These are phyloP conservation scores for Anisognathus igniventris DNA, from an alignment of 2,797 vertebrate genomes.

Conservation along the genomic window DNA sequence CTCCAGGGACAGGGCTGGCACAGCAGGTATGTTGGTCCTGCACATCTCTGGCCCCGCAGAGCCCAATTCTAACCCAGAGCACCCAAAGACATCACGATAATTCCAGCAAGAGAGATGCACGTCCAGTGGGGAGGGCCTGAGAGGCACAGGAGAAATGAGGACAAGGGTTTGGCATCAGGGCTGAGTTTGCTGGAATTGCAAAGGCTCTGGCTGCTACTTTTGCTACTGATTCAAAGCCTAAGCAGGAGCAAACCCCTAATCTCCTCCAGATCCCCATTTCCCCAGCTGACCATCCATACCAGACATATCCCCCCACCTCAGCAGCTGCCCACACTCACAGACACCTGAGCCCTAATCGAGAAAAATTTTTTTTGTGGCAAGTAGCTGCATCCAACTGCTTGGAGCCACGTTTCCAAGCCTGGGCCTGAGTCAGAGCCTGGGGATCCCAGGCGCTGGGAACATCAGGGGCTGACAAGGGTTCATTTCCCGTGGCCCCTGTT, in stretches of 20 bases:
- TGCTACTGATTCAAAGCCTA: neutral
- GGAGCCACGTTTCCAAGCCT: neutral
- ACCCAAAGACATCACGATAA: neutral
- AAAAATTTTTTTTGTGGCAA: neutral
- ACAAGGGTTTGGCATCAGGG: neutral
- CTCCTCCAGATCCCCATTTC: neutral
- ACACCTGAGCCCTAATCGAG: neutral
- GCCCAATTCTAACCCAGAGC: neutral
- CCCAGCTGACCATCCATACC: neutral
- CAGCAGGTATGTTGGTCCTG: neutral
- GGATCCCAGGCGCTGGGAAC: neutral
- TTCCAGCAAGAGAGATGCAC: neutral
- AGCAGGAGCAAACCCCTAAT: neutral
- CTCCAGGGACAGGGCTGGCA: neutral
- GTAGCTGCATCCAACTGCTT: neutral
- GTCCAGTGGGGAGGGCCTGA: fast-evolving
- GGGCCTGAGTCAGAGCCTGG: neutral
- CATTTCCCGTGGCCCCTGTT: constrained; percentile 52
- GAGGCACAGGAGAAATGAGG: fast-evolving
- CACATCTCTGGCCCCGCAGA: neutral
- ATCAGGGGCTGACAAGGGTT: constrained; percentile 50
- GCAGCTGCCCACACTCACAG: neutral
- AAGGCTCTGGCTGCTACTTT: neutral
- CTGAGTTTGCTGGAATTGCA: neutral
- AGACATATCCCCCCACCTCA: neutral